Conservation (phyloP, 2,797 vertebrate genomes). For the Sebastes diaconus region DNA sequence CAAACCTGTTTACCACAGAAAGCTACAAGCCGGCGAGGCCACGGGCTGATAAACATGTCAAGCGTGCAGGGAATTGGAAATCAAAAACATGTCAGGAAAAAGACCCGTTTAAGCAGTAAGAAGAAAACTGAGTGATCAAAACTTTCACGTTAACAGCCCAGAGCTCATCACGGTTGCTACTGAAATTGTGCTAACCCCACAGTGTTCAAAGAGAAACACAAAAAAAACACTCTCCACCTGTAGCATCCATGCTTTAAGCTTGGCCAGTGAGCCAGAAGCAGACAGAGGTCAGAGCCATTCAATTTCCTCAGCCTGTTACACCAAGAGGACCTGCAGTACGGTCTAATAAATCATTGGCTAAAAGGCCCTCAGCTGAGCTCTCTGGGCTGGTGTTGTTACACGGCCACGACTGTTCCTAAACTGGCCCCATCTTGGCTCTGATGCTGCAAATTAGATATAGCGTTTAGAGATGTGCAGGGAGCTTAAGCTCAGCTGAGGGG, state of each 20-base stretch:
- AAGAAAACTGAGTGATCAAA: slow-evolving; percentile 10
- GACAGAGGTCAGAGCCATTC: slow-evolving; percentile 64
- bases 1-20: slow-evolving; percentile 34
- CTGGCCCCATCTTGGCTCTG: slow-evolving; percentile 27
- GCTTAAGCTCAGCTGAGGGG: slow-evolving; percentile 39
- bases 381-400: slow-evolving; percentile 28
- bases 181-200: neutral
- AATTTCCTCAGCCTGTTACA: slow-evolving; percentile 48
- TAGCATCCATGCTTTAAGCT: neutral
- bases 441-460: slow-evolving; percentile 59
- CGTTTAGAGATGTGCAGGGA: slow-evolving; percentile 46
- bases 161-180: neutral
- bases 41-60: slow-evolving; percentile 43
- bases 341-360: slow-evolving; percentile 66
- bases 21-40: slow-evolving; percentile 17
- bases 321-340: slow-evolving; percentile 34
- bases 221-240: neutral
- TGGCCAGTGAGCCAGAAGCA: slow-evolving; percentile 8
- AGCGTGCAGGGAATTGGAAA: slow-evolving; percentile 19
- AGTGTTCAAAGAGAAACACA: slow-evolving; percentile 14
- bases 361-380: slow-evolving; percentile 44
- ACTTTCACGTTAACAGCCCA: neutral
- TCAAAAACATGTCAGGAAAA: slow-evolving; percentile 9
- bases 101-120: neutral
- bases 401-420: slow-evolving; percentile 34